A percentile compares a stretch with the other conserved stretches of the same genome.
Evolutionary conservation across 2,113 vertebrate genomes (phyloP).

Genomic region (Acanthochromis polyacanthus): DNA sequence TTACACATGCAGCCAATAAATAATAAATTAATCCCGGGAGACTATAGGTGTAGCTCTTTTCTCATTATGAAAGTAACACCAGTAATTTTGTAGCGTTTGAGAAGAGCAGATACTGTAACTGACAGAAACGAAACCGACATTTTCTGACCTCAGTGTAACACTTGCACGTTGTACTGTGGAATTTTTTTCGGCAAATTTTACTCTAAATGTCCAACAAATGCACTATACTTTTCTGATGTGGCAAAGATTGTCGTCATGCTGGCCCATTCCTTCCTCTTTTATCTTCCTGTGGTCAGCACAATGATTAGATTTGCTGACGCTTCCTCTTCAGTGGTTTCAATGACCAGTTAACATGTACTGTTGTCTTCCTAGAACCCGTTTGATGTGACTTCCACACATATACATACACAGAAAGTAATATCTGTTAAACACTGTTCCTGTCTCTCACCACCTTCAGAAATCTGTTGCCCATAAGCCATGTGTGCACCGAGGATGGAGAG

Average conservation of each 20-base stretch:
- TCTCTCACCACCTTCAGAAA: conserved; percentile 85
- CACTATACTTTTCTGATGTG: neutral
- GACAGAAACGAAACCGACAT: no score
- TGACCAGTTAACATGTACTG: neutral
- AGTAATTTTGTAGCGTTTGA: no score
- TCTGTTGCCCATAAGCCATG: conserved; percentile 95
- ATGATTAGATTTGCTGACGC: neutral
- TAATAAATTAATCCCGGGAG: no score
- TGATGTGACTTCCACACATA: neutral
- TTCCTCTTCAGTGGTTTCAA: conserved; percentile 44
- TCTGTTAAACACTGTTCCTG: neutral
- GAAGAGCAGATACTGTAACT: conserved; percentile 4
- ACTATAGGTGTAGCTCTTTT: no score
- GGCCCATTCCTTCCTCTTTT: conserved; percentile 35
- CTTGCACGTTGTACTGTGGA: no score
- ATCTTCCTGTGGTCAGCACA: neutral
- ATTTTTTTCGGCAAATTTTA: neutral
- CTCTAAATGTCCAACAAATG: neutral
- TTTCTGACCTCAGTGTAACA: no score
- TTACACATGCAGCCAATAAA: no score
- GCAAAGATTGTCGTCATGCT: neutral
- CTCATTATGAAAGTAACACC: no score
- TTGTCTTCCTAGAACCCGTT: neutral
- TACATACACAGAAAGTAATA: neutral
- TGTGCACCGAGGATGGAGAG: conserved; percentile 97